Percentiles rank a stretch among this genome's conserved stretches.
Conservation (phyloP, 2,113 vertebrate genomes). For the Heterochromis multidens region DNA sequence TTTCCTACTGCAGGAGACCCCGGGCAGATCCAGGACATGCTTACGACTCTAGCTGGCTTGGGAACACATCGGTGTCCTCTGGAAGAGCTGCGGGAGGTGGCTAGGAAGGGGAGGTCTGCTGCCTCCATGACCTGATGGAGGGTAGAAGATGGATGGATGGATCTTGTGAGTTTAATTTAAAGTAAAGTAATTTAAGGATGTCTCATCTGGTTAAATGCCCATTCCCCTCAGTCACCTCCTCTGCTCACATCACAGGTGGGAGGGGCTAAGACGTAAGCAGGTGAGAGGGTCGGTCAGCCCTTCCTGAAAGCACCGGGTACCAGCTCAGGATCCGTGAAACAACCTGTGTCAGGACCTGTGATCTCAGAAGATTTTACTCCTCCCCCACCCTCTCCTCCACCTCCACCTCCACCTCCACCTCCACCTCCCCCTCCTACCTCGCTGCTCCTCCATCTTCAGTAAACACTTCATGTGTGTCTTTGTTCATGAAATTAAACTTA, state of each 20-base stretch:
- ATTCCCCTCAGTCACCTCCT: no score
- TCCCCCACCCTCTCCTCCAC: fast-evolving
- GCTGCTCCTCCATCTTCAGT: neutral
- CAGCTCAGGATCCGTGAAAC: neutral
- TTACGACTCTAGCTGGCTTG: neutral
- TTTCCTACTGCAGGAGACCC: neutral
- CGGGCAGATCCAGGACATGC: neutral
- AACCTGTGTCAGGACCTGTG: no score
- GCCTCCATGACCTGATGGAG: neutral
- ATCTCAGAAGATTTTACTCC: neutral
- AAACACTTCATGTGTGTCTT: neutral
- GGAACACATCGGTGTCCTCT: neutral
- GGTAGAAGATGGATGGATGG: neutral
- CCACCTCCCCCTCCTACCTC: no score
- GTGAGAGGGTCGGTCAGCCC: neutral
- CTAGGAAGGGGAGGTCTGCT: neutral
- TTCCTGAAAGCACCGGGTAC: neutral
- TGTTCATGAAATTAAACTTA: neutral
- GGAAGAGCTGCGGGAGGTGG: neutral
- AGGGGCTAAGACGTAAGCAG: no score
- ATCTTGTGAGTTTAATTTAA: no score
- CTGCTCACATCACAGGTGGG: neutral
- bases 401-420: no score
- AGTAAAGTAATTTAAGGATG: no score
- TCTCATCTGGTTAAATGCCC: no score